Evolutionary conservation across 2,113 vertebrate species (phyloP), one percentile per base, ranked within the genome.

Genomic region (Apodemus sylvaticus): DNA sequence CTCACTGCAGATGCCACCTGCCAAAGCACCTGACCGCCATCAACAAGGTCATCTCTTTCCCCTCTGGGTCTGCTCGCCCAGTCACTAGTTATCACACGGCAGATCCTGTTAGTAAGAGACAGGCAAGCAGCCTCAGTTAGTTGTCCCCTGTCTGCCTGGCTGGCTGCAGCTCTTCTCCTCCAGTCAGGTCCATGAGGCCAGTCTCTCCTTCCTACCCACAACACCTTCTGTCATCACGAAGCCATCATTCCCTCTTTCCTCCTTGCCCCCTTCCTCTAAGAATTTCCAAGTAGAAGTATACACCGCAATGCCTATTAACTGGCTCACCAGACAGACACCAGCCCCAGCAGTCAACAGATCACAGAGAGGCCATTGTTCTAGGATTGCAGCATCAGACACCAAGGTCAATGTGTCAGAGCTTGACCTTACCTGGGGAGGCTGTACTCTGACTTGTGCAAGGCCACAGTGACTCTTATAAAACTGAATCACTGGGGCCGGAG

Each of bases 301-400:
- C 0, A 36, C 7, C 34, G 29, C 26, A 36, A 64, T 60, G 9
- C 5, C 71, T 62, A 55, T 48, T 58, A 76, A 85, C 76, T 88
- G 71, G 29, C 19, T 95, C 48, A 42, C 39, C 16, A 81, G 24
- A 81, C 31, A 76, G 73, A 71, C 4, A 34, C 0, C 1, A 1
- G 81, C 64, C 60, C 53, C 86, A 73, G 62, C 29, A 51, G 4
- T 31, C 14, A 39, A 39, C 12, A 76, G 73, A 70, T 45, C n/a
- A 51, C 22, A 16, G 3, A 74, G 36, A 24, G 2, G 51, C 2
- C 0, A 0, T 13, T 34, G 73, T 5, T 9, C 48, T 48, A 55
- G 1, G 42, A 62, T n/a, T 3, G 9, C 22, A 86, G 24, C 14
- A 17, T 29, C 0, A 29, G 62, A 70, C 85, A 22, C 48, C 39